Evolutionary conservation across 92 coral and sea anemone species (phyloP).

Genomic region (Epizoanthus fatuus): DNA sequence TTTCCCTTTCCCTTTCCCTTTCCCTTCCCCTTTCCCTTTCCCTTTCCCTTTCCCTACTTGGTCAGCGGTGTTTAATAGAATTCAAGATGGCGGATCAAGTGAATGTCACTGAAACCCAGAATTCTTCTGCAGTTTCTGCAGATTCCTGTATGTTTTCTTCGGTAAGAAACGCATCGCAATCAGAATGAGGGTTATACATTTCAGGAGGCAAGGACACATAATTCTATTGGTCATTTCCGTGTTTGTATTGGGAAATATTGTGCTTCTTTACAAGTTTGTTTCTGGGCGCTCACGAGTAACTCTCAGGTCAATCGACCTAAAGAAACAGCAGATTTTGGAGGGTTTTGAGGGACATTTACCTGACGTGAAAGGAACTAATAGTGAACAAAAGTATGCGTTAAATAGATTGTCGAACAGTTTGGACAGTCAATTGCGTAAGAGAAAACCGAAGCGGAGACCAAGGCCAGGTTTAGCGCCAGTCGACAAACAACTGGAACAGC

Average conservation of each 20-base stretch:
- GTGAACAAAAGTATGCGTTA: neutral
- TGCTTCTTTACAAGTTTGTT: constrained; percentile 81
- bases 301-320: neutral
- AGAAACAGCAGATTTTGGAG: neutral
- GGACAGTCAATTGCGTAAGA: neutral
- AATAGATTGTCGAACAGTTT: neutral
- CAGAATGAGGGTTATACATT: constrained; percentile 67
- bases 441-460: neutral
- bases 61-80: constrained; percentile 1
- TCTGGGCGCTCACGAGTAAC: constrained; percentile 26
- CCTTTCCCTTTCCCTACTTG: too few relatives aligned
- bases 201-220: constrained; percentile 74
- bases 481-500: neutral
- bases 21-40: too few relatives aligned
- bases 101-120: neutral
- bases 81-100: constrained; percentile 41
- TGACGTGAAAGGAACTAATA: too few relatives aligned
- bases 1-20: too few relatives aligned
- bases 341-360: neutral
- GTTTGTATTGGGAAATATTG: constrained; percentile 74
- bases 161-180: neutral
- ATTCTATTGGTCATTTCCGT: constrained; percentile 59
- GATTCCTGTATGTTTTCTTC: too few relatives aligned
- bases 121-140: neutral
- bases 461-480: neutral